Evolutionary conservation across 2,888 invertebrate genomes (phyloP).

Genomic region (Drosophila pseudotakahashii): DNA sequence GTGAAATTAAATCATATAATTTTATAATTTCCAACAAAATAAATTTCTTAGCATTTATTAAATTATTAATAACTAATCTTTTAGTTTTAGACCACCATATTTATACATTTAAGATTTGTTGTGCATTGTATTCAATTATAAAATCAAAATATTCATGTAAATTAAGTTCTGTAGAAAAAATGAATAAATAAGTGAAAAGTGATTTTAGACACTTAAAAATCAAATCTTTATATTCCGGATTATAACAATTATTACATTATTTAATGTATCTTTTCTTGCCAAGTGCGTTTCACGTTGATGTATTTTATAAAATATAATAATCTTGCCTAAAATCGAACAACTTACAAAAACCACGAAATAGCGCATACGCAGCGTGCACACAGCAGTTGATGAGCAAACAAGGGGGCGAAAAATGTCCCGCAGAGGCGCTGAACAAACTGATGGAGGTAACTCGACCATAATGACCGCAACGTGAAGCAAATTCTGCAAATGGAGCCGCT

Average conservation of each 20-base stretch:
- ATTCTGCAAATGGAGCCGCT: constrained; percentile 14
- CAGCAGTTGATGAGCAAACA: constrained; percentile 5
- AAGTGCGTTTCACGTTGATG: too few species aligned
- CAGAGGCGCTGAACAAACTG: not conserved
- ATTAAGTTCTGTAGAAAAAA: too few species aligned
- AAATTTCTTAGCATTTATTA: too few species aligned
- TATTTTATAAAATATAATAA: not conserved
- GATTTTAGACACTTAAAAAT: not conserved
- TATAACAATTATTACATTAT: too few species aligned
- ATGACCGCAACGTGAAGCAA: constrained; percentile 51
- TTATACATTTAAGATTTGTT: too few species aligned
- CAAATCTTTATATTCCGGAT: not conserved
- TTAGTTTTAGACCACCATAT: too few species aligned
- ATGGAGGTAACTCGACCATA: constrained; percentile 33
- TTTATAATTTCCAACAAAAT: too few species aligned
- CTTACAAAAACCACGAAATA: constrained; percentile 29
- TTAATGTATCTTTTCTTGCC: not conserved
- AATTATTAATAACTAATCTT: too few species aligned
- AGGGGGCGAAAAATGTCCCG: not conserved
- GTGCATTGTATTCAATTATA: too few species aligned
- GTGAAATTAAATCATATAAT: too few species aligned
- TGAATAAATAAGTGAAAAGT: too few species aligned
- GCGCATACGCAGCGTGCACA: constrained; percentile 22
- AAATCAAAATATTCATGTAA: too few species aligned
- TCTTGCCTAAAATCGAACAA: constrained; percentile 24